Evolutionary conservation across 2,888 invertebrate genomes (phyloP).

Genomic region (Drosophila birchii): DNA sequence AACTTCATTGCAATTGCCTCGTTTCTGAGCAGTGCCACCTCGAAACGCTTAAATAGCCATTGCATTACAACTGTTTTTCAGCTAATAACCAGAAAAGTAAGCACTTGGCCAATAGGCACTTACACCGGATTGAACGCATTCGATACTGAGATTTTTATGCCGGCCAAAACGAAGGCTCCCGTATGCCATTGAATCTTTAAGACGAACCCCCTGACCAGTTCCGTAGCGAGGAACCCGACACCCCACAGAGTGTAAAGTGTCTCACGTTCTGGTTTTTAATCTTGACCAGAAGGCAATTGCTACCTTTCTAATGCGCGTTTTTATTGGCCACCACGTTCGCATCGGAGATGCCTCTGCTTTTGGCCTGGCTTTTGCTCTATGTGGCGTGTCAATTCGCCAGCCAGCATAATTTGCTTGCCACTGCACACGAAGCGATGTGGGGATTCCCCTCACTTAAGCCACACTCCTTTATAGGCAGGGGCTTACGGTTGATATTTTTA

Average conservation of each 20-base stretch:
- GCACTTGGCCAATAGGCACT: constrained; percentile 13
- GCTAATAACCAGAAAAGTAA: constrained; percentile 9
- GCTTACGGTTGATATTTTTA: background rate
- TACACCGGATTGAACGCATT: constrained; percentile 10
- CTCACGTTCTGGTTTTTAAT: constrained; percentile 72
- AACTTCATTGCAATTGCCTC: background rate
- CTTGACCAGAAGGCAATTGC: constrained; percentile 75
- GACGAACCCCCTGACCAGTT: constrained; percentile 69
- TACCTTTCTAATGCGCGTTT: constrained; percentile 81
- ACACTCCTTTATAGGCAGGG: background rate
- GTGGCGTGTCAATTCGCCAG: constrained; percentile 71
- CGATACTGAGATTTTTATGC: constrained; percentile 8
- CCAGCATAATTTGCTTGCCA: constrained; percentile 82
- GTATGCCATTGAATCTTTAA: constrained; percentile 21
- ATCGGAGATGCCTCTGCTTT: constrained; percentile 41
- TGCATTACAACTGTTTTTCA: constrained; percentile 6
- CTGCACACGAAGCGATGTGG: constrained; percentile 53
- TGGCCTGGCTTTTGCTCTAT: constrained; percentile 30
- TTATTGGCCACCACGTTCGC: constrained; percentile 58
- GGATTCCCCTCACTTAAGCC: constrained; percentile 30
- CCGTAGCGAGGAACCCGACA: constrained; percentile 43
- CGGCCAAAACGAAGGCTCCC: constrained; percentile 17
- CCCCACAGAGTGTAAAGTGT: constrained; percentile 44
- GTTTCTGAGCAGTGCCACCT: background rate
- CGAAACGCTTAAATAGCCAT: background rate